Percentiles rank a stretch among this genome's conserved stretches.
These are phyloP conservation scores for Homalodisca vitripennis DNA, from an alignment of 1,140 invertebrate species.

Conservation along the genomic window DNA sequence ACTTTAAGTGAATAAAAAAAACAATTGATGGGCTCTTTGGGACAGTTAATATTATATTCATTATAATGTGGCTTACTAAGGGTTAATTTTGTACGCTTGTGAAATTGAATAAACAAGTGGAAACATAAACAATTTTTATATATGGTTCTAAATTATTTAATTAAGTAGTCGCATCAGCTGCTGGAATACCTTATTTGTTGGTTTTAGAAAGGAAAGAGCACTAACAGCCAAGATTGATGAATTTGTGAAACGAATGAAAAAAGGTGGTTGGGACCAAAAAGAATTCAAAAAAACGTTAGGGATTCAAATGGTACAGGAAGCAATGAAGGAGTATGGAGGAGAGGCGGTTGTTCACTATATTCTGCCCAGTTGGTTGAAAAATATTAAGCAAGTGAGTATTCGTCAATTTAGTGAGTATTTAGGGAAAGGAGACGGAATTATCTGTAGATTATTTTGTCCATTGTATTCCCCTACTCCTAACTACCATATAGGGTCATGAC, in stretches of 20 bases:
- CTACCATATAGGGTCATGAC: not conserved
- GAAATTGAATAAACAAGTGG: too few relatives aligned
- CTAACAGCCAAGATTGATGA: conserved; percentile 26
- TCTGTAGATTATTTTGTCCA: not conserved
- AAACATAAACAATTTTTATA: too few relatives aligned
- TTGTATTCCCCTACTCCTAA: not conserved
- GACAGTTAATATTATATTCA: too few relatives aligned
- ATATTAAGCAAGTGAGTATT: conserved; percentile 16
- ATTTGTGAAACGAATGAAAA: conserved; percentile 20
- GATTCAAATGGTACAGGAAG: conserved; percentile 5
- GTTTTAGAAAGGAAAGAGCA: conserved; percentile 15
- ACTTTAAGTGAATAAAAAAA: too few relatives aligned
- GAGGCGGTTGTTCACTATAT: conserved; percentile 19
- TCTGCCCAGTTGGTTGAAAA: conserved; percentile 1
- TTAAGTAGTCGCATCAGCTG: too few relatives aligned
- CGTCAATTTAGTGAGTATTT: too few relatives aligned
- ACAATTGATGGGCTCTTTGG: too few relatives aligned
- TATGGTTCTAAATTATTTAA: too few relatives aligned
- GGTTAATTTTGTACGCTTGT: too few relatives aligned
- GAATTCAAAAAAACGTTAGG: not conserved
- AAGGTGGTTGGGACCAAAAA: conserved; percentile 13
- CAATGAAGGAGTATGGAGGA: not conserved
- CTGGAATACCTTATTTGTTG: too few relatives aligned
- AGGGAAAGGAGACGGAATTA: not conserved
- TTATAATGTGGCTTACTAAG: too few relatives aligned